These are phyloP conservation scores for Salpingus planirostris DNA, from an alignment of 2,888 invertebrate species.

Conservation along the genomic window DNA sequence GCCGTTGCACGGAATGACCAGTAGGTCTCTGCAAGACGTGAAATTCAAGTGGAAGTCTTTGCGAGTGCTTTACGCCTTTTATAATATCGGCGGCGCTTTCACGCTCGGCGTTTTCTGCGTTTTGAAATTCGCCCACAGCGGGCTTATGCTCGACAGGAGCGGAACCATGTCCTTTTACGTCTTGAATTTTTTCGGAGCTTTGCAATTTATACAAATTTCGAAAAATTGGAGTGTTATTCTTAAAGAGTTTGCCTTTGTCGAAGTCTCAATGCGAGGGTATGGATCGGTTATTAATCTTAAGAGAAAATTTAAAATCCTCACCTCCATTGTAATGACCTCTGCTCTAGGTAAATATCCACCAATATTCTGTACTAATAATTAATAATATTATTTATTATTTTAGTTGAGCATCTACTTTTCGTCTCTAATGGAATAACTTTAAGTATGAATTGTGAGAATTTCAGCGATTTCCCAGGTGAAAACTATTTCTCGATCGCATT, in stretches of 20 bases:
- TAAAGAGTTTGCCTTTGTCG: slow-evolving; percentile 32
- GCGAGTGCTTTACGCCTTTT: slow-evolving; percentile 21
- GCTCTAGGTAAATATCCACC: slow-evolving; percentile 30
- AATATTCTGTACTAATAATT: neutral
- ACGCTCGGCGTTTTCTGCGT: slow-evolving; percentile 25
- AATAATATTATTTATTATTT: slow-evolving; percentile 9
- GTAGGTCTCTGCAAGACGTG: slow-evolving; percentile 19
- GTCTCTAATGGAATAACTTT: slow-evolving; percentile 25
- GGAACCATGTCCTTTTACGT: slow-evolving; percentile 31
- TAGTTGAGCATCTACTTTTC: slow-evolving; percentile 33
- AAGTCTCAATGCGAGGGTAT: slow-evolving; percentile 30
- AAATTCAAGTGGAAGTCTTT: slow-evolving; percentile 28
- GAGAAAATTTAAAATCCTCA: slow-evolving; percentile 27
- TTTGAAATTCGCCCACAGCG: slow-evolving; percentile 24
- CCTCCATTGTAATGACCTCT: slow-evolving; percentile 27
- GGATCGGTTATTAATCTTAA: slow-evolving; percentile 23
- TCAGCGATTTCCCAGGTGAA: slow-evolving; percentile 19
- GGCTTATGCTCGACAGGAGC: slow-evolving; percentile 27
- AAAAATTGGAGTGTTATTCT: slow-evolving; percentile 26
- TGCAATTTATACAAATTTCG: slow-evolving; percentile 27
- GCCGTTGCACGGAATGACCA: slow-evolving; percentile 25
- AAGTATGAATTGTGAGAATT: slow-evolving; percentile 20
- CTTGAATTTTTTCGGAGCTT: slow-evolving; percentile 24
- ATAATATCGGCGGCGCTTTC: slow-evolving; percentile 24
- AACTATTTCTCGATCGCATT: slow-evolving; percentile 34